A percentile compares a stretch with the other conserved stretches of the same genome.
Evolutionary conservation across 2,888 invertebrate genomes (phyloP).

Genomic region (Periphyllus acericola): DNA sequence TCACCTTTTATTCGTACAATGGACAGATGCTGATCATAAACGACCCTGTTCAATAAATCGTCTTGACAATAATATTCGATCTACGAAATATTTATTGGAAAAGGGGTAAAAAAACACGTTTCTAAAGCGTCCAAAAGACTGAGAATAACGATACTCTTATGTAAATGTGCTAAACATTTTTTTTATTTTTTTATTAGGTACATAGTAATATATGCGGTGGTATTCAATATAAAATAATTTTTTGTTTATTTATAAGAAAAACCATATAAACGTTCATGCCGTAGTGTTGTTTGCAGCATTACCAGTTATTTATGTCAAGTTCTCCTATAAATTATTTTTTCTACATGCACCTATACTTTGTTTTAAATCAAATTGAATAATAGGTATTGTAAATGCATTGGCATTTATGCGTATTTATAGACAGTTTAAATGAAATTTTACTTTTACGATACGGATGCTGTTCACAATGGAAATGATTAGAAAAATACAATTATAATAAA

Average conservation of each 20-base stretch:
- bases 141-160: neutral
- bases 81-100: conserved; percentile 6
- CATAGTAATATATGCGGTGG: too few relatives aligned
- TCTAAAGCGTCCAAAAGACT: neutral
- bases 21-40: conserved; percentile 44
- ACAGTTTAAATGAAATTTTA: too few relatives aligned
- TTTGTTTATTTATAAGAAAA: too few relatives aligned
- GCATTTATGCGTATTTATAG: too few relatives aligned
- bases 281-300: neutral
- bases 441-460: too few relatives aligned
- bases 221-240: too few relatives aligned
- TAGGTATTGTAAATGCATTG: too few relatives aligned
- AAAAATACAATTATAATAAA: too few relatives aligned
- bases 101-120: conserved; percentile 34
- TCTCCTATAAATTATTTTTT: too few relatives aligned
- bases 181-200: neutral
- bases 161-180: conserved; percentile 25
- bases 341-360: neutral
- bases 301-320: neutral
- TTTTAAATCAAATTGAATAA: neutral
- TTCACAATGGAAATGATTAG: too few relatives aligned
- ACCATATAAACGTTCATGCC: too few relatives aligned
- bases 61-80: conserved; percentile 52
- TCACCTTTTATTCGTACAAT: conserved; percentile 21
- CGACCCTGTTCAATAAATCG: conserved; percentile 46